phyloP scores from a whole-genome alignment of 2,797 vertebrate species.

The Loris lydekkerianus region DNA sequence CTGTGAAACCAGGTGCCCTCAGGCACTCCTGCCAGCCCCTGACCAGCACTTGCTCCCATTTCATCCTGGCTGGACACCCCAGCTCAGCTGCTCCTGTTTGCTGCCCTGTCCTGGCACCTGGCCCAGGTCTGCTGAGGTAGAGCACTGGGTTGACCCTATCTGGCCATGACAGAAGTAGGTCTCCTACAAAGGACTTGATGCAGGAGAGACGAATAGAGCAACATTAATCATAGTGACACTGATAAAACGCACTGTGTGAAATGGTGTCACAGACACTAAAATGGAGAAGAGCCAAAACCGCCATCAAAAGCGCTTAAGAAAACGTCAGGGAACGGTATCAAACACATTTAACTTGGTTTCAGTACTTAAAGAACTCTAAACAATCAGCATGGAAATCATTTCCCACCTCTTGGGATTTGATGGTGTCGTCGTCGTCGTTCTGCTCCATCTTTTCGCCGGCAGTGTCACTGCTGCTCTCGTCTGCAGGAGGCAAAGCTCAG shows the following conservation, averaged over 20 bases:
- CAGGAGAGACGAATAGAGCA: background rate
- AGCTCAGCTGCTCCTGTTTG: background rate
- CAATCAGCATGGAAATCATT: background rate
- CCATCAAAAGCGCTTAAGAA: background rate
- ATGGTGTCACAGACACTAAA: background rate
- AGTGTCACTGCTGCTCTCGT: constrained; percentile 78
- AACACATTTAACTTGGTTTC: background rate
- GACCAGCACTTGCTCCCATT: background rate
- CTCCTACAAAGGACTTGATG: background rate
- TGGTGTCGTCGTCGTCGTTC: constrained; percentile 80
- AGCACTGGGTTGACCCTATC: background rate
- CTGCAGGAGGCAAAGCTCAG: constrained; percentile 77
- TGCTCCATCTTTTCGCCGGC: constrained; percentile 80
- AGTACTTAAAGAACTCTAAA: background rate
- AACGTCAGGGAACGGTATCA: background rate
- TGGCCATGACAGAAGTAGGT: constrained; percentile 25
- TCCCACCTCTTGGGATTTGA: constrained; percentile 87
- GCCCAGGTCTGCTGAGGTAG: background rate
- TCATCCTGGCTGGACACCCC: background rate
- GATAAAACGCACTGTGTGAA: background rate
- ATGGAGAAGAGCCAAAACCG: background rate
- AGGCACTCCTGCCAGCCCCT: background rate
- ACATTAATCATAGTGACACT: constrained; percentile 57
- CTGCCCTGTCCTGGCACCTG: background rate
- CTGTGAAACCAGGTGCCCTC: background rate